phyloP scores from a whole-genome alignment of 2,888 invertebrate genomes.

The Tetranychus truncatus region DNA sequence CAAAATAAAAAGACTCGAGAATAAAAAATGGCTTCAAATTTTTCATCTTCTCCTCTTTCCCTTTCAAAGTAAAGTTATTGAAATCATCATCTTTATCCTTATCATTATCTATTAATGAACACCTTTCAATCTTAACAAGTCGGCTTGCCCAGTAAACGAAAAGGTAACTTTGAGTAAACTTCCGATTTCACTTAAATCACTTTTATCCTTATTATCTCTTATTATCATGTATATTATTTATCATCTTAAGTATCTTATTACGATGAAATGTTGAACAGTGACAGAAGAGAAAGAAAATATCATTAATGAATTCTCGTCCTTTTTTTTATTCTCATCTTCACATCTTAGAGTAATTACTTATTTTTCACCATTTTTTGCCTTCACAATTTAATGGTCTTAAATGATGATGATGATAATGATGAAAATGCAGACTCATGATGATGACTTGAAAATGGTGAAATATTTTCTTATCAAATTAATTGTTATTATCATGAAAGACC shows the following conservation, averaged over 20 bases:
- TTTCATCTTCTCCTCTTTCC: not conserved
- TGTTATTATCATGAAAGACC: not conserved
- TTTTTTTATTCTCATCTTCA: not conserved
- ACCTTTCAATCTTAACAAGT: not conserved
- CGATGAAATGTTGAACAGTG: not conserved
- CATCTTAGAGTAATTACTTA: not conserved
- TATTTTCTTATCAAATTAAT: not conserved
- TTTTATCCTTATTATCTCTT: not conserved
- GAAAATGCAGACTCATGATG: too few relatives aligned
- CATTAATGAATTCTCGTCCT: not conserved
- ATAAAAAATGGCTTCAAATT: not conserved
- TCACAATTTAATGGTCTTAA: not conserved
- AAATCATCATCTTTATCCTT: not conserved
- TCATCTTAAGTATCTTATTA: constrained; percentile 1
- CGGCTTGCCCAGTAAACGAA: not conserved
- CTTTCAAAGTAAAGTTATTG: not conserved
- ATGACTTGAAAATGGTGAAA: not conserved
- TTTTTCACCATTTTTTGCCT: constrained; percentile 1
- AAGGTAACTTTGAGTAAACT: not conserved
- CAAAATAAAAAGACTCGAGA: not conserved
- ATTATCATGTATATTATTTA: not conserved
- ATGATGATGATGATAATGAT: not conserved
- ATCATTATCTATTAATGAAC: not conserved
- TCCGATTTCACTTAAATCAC: not conserved
- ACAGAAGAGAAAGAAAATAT: constrained; percentile 1